Percentiles rank a stretch among this genome's conserved stretches.
Evolutionary conservation across 1,140 invertebrate genomes (phyloP).

Genomic region (Hypothenemus hampei): DNA sequence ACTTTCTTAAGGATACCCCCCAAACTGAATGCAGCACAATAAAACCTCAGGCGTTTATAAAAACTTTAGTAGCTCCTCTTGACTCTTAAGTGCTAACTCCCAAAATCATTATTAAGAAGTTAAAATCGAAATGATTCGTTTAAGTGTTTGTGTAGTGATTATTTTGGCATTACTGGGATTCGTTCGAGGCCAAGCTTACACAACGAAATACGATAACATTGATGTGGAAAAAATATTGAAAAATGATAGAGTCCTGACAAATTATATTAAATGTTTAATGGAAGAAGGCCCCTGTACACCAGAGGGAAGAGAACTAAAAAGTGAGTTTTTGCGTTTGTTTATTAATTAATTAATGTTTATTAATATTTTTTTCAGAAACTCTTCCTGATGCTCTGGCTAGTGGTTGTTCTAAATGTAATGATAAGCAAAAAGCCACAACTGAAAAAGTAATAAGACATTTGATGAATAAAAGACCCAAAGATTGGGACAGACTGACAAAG

Average conservation of each 20-base stretch:
- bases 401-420: conserved; percentile 48
- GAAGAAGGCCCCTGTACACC: conserved; percentile 65
- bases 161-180: conserved; percentile 2
- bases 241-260: conserved; percentile 58
- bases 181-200: conserved; percentile 43
- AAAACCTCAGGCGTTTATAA: conserved; percentile 1
- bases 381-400: conserved; percentile 48
- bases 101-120: not conserved
- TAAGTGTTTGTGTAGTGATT: conserved; percentile 16
- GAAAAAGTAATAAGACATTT: conserved; percentile 47
- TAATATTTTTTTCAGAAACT: conserved; percentile 39
- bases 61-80: not conserved
- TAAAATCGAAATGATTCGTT: not conserved
- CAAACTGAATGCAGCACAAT: conserved; percentile 10
- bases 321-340: conserved; percentile 46
- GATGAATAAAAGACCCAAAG: conserved; percentile 41
- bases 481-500: conserved; percentile 45
- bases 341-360: not conserved
- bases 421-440: conserved; percentile 46
- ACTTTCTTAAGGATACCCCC: conserved; percentile 19
- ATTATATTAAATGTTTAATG: conserved; percentile 63
- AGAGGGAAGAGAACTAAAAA: conserved; percentile 64
- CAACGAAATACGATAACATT: conserved; percentile 58
- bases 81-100: not conserved
- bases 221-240: conserved; percentile 58